Evolutionary conservation across 2,888 invertebrate genomes (phyloP).

Genomic region (Crematogaster levior): DNA sequence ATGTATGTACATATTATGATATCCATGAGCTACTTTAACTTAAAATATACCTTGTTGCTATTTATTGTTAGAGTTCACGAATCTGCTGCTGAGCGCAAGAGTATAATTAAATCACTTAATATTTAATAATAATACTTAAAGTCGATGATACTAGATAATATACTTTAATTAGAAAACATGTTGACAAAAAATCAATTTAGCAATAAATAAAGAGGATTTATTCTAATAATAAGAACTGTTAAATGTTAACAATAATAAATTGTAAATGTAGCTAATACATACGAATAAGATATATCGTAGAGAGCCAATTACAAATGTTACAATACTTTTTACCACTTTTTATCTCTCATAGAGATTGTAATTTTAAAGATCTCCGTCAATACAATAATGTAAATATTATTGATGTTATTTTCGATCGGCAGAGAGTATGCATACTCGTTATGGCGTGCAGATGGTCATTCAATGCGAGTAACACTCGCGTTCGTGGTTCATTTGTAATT

Average conservation of each 20-base stretch:
- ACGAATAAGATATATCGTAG: background rate
- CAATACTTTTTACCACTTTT: constrained; percentile 6
- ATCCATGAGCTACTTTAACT: background rate
- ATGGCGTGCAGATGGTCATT: constrained; percentile 31
- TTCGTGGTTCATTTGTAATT: constrained; percentile 23
- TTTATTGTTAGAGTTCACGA: constrained; percentile 4
- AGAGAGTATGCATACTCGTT: constrained; percentile 11
- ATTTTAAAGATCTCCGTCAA: background rate
- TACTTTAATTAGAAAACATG: background rate
- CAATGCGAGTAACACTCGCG: background rate
- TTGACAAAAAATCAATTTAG: background rate
- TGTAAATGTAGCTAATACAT: background rate
- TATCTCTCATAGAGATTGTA: background rate
- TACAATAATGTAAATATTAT: background rate
- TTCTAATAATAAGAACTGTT: background rate
- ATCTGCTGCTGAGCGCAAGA: background rate
- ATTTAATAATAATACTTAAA: constrained; percentile 2
- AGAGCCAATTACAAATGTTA: background rate
- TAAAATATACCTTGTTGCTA: background rate
- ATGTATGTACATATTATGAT: constrained; percentile 7
- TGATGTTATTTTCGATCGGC: constrained; percentile 18
- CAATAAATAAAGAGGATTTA: background rate
- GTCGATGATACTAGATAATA: background rate
- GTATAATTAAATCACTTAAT: background rate
- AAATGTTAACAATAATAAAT: too few relatives aligned